These are phyloP conservation scores for Spodoptera littoralis DNA, from an alignment of 2,888 invertebrate genomes.

Conservation along the genomic window DNA sequence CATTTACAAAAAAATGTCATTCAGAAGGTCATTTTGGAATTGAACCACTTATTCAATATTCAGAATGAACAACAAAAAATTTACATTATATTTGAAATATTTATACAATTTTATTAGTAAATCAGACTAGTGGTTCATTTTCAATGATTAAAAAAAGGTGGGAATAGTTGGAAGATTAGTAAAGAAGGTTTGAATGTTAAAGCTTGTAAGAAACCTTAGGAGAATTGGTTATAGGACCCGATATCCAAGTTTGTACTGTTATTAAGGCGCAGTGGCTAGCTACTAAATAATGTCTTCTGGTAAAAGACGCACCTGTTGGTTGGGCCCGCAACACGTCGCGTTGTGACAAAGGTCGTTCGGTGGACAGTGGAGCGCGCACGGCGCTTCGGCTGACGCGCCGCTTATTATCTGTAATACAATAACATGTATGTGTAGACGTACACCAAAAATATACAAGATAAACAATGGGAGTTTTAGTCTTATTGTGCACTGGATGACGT, in stretches of 20 bases:
- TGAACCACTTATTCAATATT: background rate
- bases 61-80: too few species aligned
- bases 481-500: too few species aligned
- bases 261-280: slow-evolving; percentile 38
- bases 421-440: background rate
- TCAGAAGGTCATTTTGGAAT: slow-evolving; percentile 3
- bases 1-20: background rate
- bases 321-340: slow-evolving; percentile 96
- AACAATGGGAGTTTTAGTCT: too few species aligned
- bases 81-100: too few species aligned
- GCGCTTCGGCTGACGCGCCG: slow-evolving; percentile 87
- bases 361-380: slow-evolving; percentile 96
- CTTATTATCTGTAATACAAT: slow-evolving; percentile 68
- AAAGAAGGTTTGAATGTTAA: slow-evolving; percentile 16
- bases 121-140: slow-evolving; percentile 4
- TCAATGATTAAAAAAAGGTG: background rate
- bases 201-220: slow-evolving; percentile 24
- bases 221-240: slow-evolving; percentile 28
- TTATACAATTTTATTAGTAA: too few species aligned
- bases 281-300: slow-evolving; percentile 52
- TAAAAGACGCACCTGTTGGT: slow-evolving; percentile 90
- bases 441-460: too few species aligned
- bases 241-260: slow-evolving; percentile 27
- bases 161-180: slow-evolving; percentile 27
- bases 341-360: slow-evolving; percentile 95